These are phyloP conservation scores for Baryphthengus martii DNA, from an alignment of 2,113 vertebrate species.

Conservation along the genomic window DNA sequence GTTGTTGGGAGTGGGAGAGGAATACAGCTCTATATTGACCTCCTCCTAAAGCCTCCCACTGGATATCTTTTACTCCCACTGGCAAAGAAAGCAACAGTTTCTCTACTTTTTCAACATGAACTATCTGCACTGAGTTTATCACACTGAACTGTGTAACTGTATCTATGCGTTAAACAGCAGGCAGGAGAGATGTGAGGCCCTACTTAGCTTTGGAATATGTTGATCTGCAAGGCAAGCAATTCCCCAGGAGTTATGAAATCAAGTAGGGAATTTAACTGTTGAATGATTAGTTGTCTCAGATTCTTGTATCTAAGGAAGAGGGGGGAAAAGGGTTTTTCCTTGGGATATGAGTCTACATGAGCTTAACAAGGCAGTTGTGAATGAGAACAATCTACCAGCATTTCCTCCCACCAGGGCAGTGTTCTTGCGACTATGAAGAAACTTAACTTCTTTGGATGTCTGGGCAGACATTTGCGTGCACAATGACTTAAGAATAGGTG, in stretches of 20 bases:
- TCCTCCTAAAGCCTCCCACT: neutral
- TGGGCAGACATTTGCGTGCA: neutral
- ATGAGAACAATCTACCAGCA: neutral
- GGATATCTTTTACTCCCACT: neutral
- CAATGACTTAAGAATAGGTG: neutral
- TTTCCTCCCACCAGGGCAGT: neutral
- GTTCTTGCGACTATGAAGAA: neutral
- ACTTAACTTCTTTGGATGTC: neutral
- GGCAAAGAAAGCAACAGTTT: neutral
- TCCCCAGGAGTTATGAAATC: neutral
- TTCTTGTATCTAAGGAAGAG: neutral
- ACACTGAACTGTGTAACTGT: neutral
- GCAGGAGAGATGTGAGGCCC: neutral
- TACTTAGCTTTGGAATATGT: neutral
- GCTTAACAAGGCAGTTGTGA: neutral
- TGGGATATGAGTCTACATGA: neutral
- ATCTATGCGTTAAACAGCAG: neutral
- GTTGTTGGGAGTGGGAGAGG: rapidly evolving
- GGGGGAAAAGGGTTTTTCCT: neutral
- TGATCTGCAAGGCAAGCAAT: neutral
- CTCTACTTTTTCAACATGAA: neutral
- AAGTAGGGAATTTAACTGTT: neutral
- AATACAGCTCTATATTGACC: neutral
- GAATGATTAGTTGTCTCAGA: neutral
- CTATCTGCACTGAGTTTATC: neutral